Conservation (phyloP, 2,888 invertebrate genomes). For the Leptodirus hochenwartii region DNA sequence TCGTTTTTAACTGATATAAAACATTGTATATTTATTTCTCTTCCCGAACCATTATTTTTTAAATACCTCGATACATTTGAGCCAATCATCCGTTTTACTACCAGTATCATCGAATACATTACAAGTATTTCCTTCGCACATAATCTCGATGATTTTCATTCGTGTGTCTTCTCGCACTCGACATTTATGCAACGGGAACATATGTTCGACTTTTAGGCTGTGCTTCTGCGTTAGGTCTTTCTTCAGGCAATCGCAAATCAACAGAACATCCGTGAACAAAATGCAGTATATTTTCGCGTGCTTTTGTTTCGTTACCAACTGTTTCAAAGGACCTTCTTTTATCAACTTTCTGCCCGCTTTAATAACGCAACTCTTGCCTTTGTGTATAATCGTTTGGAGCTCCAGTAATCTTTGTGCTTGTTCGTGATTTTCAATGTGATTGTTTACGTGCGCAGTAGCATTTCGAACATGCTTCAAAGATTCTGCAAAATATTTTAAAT, state of each 20-base stretch:
- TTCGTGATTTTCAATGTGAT: slow-evolving; percentile 54
- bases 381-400: slow-evolving; percentile 42
- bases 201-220: slow-evolving; percentile 43
- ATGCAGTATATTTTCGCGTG: slow-evolving; percentile 43
- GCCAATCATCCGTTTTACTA: slow-evolving; percentile 36
- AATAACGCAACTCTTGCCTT: slow-evolving; percentile 43
- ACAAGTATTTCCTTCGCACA: slow-evolving; percentile 37
- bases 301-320: slow-evolving; percentile 10
- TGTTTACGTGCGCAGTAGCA: slow-evolving; percentile 52
- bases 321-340: slow-evolving; percentile 36
- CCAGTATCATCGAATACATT: slow-evolving; percentile 36
- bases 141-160: slow-evolving; percentile 39
- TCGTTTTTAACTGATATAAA: no score
- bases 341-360: slow-evolving; percentile 49
- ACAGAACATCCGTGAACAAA: slow-evolving; percentile 51
- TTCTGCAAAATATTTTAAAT: slow-evolving; percentile 26
- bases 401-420: slow-evolving; percentile 47
- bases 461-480: slow-evolving; percentile 47
- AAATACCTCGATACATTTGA: slow-evolving; percentile 33
- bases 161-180: slow-evolving; percentile 37
- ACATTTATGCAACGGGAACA: slow-evolving; percentile 53
- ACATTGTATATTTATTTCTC: no score
- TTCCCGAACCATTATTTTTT: no score
- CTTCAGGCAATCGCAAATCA: slow-evolving; percentile 49
- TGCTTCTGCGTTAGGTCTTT: slow-evolving; percentile 35